Evolutionary conservation across 2,113 vertebrate species (phyloP).

Genomic region (Pontoporia blainvillei): DNA sequence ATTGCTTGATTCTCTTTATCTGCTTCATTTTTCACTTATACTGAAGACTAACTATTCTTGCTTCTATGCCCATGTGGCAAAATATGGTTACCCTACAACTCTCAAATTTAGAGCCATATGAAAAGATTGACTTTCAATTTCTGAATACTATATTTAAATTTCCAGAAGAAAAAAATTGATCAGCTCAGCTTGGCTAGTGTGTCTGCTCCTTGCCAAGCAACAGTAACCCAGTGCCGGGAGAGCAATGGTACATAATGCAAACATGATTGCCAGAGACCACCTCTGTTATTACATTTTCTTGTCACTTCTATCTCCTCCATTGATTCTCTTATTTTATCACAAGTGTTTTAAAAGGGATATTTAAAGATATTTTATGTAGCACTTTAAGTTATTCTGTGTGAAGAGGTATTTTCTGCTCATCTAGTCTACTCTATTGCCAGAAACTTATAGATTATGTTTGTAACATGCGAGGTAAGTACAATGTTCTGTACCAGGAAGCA

Average conservation of each 20-base stretch:
- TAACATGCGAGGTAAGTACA: not conserved
- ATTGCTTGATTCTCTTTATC: not conserved
- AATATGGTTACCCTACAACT: not conserved
- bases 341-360: not conserved
- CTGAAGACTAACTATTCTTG: not conserved
- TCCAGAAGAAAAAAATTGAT: not conserved
- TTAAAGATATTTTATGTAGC: not conserved
- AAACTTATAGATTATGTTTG: not conserved
- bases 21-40: slow-evolving; percentile 7
- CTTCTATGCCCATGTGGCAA: not conserved
- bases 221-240: not conserved
- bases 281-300: not conserved
- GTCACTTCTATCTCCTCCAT: not conserved
- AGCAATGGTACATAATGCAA: not conserved
- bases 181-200: not conserved
- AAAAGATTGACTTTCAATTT: slow-evolving; percentile 1
- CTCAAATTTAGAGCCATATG: not conserved
- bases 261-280: not conserved
- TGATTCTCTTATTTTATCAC: not conserved
- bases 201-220: not conserved
- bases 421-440: not conserved
- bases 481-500: not conserved
- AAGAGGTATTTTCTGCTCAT: not conserved
- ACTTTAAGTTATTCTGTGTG: not conserved
- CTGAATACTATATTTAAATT: not conserved